Evolutionary conservation across 2,113 vertebrate species (phyloP).

Genomic region (Centropus bengalensis): DNA sequence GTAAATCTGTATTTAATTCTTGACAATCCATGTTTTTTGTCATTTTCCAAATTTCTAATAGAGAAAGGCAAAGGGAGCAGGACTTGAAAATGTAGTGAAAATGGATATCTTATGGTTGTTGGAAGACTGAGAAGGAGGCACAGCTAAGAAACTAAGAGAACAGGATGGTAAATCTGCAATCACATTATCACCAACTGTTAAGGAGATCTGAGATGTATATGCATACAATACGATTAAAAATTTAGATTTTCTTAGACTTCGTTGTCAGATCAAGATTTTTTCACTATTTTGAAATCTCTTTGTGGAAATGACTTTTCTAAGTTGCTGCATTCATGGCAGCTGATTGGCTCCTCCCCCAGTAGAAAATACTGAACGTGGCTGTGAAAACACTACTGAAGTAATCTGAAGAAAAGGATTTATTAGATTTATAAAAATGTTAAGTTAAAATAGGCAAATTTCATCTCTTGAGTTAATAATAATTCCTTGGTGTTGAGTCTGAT

Average conservation of each 20-base stretch:
- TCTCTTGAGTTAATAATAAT: neutral
- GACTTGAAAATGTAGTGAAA: neutral
- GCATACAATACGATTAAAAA: neutral
- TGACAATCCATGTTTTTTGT: neutral
- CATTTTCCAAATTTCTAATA: neutral
- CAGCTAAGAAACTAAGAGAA: neutral
- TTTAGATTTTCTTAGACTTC: neutral
- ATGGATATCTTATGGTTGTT: neutral
- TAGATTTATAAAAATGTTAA: neutral
- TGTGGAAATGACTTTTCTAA: neutral
- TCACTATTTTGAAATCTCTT: neutral
- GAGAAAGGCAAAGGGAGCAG: neutral
- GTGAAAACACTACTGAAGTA: neutral
- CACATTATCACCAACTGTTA: neutral
- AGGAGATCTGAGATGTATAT: neutral
- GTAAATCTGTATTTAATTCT: neutral
- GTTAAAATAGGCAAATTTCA: neutral
- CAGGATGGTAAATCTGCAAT: neutral
- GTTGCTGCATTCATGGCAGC: neutral
- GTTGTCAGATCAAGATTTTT: neutral
- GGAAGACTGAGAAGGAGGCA: neutral
- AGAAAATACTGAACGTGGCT: neutral
- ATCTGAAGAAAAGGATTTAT: neutral
- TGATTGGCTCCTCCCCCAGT: rapidly evolving
- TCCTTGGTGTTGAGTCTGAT: neutral